Evolutionary conservation across 2,113 vertebrate genomes (phyloP).

Genomic region (Nesogale talazaci): DNA sequence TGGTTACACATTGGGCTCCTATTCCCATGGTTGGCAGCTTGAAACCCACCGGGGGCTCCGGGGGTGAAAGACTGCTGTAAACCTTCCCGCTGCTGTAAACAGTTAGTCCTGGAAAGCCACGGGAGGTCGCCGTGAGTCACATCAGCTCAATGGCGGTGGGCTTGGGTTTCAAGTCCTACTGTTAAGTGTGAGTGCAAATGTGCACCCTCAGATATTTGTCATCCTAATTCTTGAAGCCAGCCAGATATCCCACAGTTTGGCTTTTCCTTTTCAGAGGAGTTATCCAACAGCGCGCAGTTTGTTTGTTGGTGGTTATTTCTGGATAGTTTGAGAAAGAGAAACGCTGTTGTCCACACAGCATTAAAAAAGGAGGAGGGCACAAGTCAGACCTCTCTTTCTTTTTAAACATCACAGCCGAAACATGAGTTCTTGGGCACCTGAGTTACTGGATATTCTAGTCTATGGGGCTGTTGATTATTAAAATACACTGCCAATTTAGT

Average conservation of each 20-base stretch:
- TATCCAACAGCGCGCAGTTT: slow-evolving; percentile 26
- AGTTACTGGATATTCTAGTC: neutral
- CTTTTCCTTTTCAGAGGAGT: slow-evolving; percentile 41
- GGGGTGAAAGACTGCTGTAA: too few relatives aligned
- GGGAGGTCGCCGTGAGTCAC: too few relatives aligned
- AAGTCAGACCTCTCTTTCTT: neutral
- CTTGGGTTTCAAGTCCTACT: neutral
- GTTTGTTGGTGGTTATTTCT: slow-evolving; percentile 26
- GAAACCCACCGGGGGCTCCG: too few relatives aligned
- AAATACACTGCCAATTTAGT: neutral
- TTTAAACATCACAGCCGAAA: neutral
- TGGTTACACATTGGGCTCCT: too few relatives aligned
- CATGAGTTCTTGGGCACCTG: neutral
- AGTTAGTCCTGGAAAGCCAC: too few relatives aligned
- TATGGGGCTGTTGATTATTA: neutral
- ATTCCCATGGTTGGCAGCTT: too few relatives aligned
- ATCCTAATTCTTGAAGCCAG: neutral
- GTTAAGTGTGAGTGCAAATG: too few relatives aligned
- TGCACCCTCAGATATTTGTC: neutral
- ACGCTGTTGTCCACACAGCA: neutral
- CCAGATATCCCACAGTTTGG: neutral
- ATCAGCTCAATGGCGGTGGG: too few relatives aligned
- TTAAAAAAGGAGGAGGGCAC: neutral
- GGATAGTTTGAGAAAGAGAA: slow-evolving; percentile 19
- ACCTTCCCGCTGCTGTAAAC: too few relatives aligned